Percentiles rank a stretch among this genome's conserved stretches.
Conservation (phyloP, 2,888 invertebrate genomes). For the Platypus cylindrus region DNA sequence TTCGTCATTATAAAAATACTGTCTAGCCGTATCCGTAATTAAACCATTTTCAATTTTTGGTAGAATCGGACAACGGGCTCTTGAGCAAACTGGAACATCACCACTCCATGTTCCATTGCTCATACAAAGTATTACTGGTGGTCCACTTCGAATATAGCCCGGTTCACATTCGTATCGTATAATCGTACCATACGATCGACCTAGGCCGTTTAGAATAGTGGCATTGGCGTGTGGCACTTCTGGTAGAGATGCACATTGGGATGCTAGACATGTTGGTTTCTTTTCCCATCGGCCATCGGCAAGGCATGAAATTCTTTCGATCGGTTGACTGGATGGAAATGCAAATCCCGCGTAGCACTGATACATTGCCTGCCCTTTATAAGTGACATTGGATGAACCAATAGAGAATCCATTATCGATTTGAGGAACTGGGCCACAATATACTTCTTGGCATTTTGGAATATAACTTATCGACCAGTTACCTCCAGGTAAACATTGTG, state of each 20-base stretch:
- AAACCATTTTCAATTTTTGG: constrained; percentile 81
- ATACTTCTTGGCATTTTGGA: constrained; percentile 90
- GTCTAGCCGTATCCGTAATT: constrained; percentile 61
- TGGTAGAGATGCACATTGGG: constrained; percentile 76
- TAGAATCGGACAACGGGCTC: constrained; percentile 57
- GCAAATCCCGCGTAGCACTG: constrained; percentile 95
- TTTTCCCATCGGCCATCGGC: constrained; percentile 88
- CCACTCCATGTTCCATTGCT: constrained; percentile 94
- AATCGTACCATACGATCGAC: constrained; percentile 86
- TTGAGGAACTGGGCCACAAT: constrained; percentile 95
- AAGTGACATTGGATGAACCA: constrained; percentile 90
- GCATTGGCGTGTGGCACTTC: constrained; percentile 82
- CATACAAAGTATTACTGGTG: constrained; percentile 86
- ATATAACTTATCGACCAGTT: constrained; percentile 88
- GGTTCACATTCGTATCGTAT: constrained; percentile 86
- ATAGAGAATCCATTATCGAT: constrained; percentile 96
- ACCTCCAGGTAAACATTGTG: constrained; percentile 78
- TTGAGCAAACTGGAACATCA: constrained; percentile 74
- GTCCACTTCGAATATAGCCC: constrained; percentile 76
- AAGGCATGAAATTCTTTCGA: constrained; percentile 79
- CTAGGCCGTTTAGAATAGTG: constrained; percentile 77
- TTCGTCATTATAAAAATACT: constrained; percentile 79
- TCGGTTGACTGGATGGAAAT: constrained; percentile 76
- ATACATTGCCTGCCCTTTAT: constrained; percentile 84
- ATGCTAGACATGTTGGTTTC: constrained; percentile 85